Base-by-base conservation (phyloP, 2,113 vertebrate genomes). In the Alexandromys fortis region DNA sequence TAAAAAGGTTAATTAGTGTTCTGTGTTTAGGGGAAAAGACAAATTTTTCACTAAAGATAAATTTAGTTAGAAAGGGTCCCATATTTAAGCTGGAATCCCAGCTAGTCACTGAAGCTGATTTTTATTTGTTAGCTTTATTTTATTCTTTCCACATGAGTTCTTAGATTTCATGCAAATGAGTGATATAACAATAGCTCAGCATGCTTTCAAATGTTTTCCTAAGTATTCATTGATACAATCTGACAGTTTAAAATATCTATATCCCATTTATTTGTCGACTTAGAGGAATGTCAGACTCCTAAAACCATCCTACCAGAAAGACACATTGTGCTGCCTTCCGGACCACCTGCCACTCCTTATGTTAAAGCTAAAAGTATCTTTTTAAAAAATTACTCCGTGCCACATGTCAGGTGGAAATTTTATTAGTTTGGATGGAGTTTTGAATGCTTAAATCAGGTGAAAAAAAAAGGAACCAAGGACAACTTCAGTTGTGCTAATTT, bases 1-100 rank as follows among this genome's bases (percentile, higher is more conserved):
- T 81, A 92, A 77, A 93, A 91, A 95, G 79, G 85, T 97, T 97
- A 97, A 95, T 97, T 94, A 94, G 42, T 88, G 49, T 87, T 94
- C 42, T 81, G 26, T 88, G 67, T 95, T 65, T 45, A 76, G 70
- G 61, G 82, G 5, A 47, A 89, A 91, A 94, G 81, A 75, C 19
- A 95, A 72, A 72, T 89, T 72, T 55, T 63, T 78, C 47, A 76
- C 19, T 85, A 77, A 73, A 76, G 78, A 93, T 89, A 24, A 90
- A 85, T 95, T 58, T 72, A 93, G 55, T 85, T 72, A 72, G 55
- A 78, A 93, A 96, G 13, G 78, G 5, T 33, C 90, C 45, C n/a
- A 19, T 5, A 87, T 87, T 89, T 83, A 96, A 79, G 45, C 7
- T 85, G 77, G 24, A 85, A 81, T 95, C 13, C 49, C 22, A 92